Evolutionary conservation across 2,888 invertebrate species (phyloP).

Genomic region (Rhyacophila evoluta): DNA sequence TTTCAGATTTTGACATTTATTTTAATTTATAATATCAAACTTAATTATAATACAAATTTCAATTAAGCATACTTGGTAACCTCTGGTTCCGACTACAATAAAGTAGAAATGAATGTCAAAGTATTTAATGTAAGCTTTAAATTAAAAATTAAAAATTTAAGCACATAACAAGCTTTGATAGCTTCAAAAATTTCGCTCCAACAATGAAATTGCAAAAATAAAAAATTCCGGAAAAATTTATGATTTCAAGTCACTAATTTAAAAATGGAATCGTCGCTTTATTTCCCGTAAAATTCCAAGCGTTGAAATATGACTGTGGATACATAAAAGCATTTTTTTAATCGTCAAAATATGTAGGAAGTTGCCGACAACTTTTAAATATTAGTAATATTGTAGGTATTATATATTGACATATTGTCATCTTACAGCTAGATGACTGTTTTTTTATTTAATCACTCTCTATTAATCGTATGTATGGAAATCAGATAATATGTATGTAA

Average conservation of each 20-base stretch:
- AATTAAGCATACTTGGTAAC: too few species aligned
- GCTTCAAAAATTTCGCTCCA: conserved; percentile 3
- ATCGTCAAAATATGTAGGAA: not conserved
- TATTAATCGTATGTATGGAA: too few species aligned
- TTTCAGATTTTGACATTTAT: too few species aligned
- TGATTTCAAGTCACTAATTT: conserved; percentile 12
- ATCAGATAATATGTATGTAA: too few species aligned
- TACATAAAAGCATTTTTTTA: not conserved
- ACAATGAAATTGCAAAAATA: conserved; percentile 22
- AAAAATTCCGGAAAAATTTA: conserved; percentile 10
- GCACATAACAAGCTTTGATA: conserved; percentile 15
- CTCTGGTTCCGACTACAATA: not conserved
- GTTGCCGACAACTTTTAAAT: not conserved
- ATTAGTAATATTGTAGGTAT: too few species aligned
- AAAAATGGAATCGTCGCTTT: conserved; percentile 20
- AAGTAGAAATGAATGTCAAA: not conserved
- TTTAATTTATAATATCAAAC: too few species aligned
- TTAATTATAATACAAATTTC: too few species aligned
- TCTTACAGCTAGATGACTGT: too few species aligned
- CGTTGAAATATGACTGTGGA: conserved; percentile 9
- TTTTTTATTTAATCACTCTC: too few species aligned
- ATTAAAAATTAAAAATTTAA: conserved; percentile 12
- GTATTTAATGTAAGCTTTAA: not conserved
- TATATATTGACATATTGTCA: too few species aligned
- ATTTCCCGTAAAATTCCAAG: conserved; percentile 22